Conservation (phyloP, 2,113 vertebrate genomes). For the Tretioscincus oriximinensis region DNA sequence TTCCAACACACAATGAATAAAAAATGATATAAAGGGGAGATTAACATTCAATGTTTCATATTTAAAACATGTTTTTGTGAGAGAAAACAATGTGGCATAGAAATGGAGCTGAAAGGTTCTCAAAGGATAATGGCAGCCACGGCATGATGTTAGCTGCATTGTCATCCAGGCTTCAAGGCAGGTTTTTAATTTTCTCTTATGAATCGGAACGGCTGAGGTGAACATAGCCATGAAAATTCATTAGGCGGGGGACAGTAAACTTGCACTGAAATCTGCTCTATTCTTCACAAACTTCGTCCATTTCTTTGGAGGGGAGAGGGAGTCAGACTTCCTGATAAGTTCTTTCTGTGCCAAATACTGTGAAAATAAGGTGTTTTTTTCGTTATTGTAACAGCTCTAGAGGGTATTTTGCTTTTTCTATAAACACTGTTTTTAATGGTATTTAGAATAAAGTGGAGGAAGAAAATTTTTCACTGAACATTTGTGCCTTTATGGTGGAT, state of each 20-base stretch:
- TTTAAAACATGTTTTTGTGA: constrained; percentile 69
- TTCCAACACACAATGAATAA: constrained; percentile 57
- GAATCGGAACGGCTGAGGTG: constrained; percentile 55
- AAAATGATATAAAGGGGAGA: constrained; percentile 59
- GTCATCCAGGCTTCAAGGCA: constrained; percentile 63
- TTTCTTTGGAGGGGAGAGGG: constrained; percentile 30
- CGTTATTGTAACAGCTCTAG: background rate
- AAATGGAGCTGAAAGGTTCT: constrained; percentile 66
- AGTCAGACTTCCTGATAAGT: constrained; percentile 50
- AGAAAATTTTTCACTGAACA: background rate
- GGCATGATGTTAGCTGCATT: constrained; percentile 59
- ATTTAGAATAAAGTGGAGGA: constrained; percentile 15
- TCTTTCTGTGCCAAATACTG: constrained; percentile 30
- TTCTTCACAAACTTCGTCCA: constrained; percentile 52
- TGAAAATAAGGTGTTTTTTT: constrained; percentile 24
- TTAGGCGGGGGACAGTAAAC: constrained; percentile 62
- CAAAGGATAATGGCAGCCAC: constrained; percentile 65
- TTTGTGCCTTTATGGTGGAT: background rate
- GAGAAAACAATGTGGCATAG: constrained; percentile 69
- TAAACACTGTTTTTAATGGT: constrained; percentile 23
- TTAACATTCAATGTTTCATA: constrained; percentile 66
- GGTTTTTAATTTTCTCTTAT: constrained; percentile 69
- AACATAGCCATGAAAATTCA: constrained; percentile 74
- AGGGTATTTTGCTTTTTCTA: background rate
- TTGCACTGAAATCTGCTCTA: constrained; percentile 57